These are phyloP conservation scores for Sphecodes monilicornis DNA, from an alignment of 2,888 invertebrate genomes.

Conservation along the genomic window DNA sequence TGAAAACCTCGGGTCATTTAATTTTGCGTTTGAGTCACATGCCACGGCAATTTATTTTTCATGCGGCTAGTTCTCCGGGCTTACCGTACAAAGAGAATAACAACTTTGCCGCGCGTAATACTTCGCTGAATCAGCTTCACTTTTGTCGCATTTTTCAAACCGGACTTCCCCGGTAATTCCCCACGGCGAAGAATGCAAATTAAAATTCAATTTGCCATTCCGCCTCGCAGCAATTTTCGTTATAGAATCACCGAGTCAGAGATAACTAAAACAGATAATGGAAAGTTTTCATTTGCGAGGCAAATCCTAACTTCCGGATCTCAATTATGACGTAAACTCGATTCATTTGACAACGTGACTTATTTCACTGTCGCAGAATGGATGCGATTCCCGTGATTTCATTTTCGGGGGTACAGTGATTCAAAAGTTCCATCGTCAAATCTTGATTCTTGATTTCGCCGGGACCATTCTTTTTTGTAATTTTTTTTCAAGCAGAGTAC, in stretches of 20 bases:
- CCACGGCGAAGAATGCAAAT: conserved; percentile 9
- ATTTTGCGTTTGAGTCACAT: background rate
- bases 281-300: conserved; percentile 2
- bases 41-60: conserved; percentile 4
- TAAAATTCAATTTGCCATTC: conserved; percentile 31
- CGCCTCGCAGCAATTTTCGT: conserved; percentile 77
- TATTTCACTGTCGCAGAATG: background rate
- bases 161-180: background rate
- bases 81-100: conserved; percentile 48
- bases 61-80: background rate
- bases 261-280: conserved; percentile 8
- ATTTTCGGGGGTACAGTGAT: background rate
- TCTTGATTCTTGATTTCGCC: background rate
- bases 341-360: background rate
- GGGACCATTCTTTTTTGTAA: background rate
- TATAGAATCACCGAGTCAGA: conserved; percentile 76
- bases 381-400: background rate
- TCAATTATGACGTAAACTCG: conserved; percentile 2
- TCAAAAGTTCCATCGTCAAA: background rate
- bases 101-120: conserved; percentile 12
- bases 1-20: background rate
- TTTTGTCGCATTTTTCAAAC: conserved; percentile 9
- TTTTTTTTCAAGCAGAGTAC: background rate
- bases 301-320: background rate
- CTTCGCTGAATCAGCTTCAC: conserved; percentile 6